Conservation (phyloP, 2,797 vertebrate species). For the Zonotrichia albicollis region DNA sequence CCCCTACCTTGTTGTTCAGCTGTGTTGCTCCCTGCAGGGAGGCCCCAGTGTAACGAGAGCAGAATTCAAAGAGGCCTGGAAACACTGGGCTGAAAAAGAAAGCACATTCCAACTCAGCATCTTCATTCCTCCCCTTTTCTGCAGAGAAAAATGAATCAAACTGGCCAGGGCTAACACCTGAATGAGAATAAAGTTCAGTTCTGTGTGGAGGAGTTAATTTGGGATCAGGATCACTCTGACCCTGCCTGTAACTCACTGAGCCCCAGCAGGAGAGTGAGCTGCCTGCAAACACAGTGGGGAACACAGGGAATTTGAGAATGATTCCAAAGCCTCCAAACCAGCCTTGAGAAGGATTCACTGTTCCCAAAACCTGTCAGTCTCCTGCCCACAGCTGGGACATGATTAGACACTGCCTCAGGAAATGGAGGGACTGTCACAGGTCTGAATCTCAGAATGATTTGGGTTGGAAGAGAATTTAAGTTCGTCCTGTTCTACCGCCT, state of each 20-base stretch:
- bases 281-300: neutral
- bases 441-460: neutral
- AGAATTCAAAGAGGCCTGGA: constrained; percentile 96
- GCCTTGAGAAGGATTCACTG: neutral
- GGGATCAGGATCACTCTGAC: neutral
- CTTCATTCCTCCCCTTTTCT: neutral
- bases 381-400: neutral
- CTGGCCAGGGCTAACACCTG: neutral
- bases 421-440: neutral
- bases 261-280: neutral
- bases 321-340: neutral
- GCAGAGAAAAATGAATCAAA: neutral
- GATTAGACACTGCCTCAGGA: neutral
- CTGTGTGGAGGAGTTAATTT: neutral
- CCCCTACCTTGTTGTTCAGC: constrained; percentile 93
- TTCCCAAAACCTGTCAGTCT: rapidly evolving
- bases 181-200: neutral
- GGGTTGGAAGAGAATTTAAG: neutral
- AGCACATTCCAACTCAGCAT: neutral
- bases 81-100: constrained; percentile 88
- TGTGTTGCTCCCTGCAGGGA: constrained; percentile 97
- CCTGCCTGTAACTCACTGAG: neutral
- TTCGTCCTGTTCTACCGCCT: rapidly evolving
- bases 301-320: neutral
- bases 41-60: constrained; percentile 95